Percentiles rank a stretch among this genome's conserved stretches.
These are phyloP conservation scores for Galerucella nymphaeae DNA, from an alignment of 2,888 invertebrate species.

Conservation along the genomic window DNA sequence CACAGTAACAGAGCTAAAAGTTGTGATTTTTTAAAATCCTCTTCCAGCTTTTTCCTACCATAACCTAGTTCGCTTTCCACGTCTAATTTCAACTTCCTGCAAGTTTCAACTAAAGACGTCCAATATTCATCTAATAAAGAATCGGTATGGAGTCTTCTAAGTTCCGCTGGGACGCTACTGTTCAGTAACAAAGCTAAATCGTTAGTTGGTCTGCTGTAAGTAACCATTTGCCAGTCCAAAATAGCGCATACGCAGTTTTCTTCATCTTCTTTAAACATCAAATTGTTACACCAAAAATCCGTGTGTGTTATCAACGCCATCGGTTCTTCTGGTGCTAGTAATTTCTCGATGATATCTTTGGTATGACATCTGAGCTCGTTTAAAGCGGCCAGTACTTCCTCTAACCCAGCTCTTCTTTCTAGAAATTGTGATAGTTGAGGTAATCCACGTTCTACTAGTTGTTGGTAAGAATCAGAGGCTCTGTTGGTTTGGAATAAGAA, in stretches of 20 bases:
- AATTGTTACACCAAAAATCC: constrained; percentile 87
- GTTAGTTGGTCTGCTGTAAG: constrained; percentile 80
- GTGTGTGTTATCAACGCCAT: constrained; percentile 82
- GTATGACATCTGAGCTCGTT: constrained; percentile 73
- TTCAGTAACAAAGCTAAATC: constrained; percentile 80
- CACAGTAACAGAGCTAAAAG: constrained; percentile 80
- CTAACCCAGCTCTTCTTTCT: constrained; percentile 73
- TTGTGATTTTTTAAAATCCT: constrained; percentile 74
- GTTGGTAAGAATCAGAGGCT: constrained; percentile 83
- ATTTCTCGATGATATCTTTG: constrained; percentile 76
- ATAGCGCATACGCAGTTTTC: constrained; percentile 73
- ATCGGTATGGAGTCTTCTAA: constrained; percentile 74
- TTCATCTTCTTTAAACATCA: constrained; percentile 72
- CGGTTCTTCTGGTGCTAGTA: constrained; percentile 79
- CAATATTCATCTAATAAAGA: constrained; percentile 78
- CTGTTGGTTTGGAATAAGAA: constrained; percentile 83
- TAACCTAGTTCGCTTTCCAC: constrained; percentile 69
- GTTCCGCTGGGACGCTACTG: constrained; percentile 78
- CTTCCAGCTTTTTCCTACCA: constrained; percentile 66
- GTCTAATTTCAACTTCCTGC: constrained; percentile 73
- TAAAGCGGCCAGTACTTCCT: constrained; percentile 72
- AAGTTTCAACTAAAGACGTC: constrained; percentile 71
- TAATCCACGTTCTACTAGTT: constrained; percentile 80
- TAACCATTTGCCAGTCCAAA: constrained; percentile 88
- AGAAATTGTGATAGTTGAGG: constrained; percentile 81